A percentile compares a stretch with the other conserved stretches of the same genome.
phyloP scores from a whole-genome alignment of 2,797 vertebrate genomes.

The Hyperoplus immaculatus region DNA sequence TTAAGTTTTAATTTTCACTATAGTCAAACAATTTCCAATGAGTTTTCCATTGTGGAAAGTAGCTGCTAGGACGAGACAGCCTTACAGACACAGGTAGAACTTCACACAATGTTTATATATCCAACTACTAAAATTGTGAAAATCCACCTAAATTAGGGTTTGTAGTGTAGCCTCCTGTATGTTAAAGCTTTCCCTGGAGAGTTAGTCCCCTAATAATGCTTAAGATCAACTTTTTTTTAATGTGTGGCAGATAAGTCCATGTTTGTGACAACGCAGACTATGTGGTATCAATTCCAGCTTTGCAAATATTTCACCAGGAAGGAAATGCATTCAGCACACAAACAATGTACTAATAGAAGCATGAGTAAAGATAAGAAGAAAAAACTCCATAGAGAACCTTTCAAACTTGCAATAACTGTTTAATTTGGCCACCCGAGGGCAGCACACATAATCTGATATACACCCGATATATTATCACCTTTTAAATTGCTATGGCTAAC shows the following conservation, averaged over 20 bases:
- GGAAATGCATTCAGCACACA: conserved; percentile 9
- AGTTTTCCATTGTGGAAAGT: conserved; percentile 28
- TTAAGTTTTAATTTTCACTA: too few species aligned
- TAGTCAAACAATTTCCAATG: background rate
- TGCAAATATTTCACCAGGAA: conserved; percentile 5
- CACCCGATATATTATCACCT: background rate
- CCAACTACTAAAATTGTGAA: conserved; percentile 23
- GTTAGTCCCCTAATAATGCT: background rate
- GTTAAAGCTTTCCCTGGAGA: background rate
- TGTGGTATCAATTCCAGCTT: background rate
- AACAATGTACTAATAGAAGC: background rate
- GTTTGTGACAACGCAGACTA: too few species aligned
- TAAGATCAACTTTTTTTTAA: background rate
- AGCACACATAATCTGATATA: background rate
- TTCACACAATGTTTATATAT: conserved; percentile 55
- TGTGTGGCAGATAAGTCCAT: background rate
- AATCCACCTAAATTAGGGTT: conserved; percentile 30
- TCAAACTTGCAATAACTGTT: background rate
- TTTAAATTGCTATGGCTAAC: background rate
- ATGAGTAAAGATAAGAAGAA: background rate
- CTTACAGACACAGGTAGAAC: conserved; percentile 36
- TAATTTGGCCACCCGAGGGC: background rate
- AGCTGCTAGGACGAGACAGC: conserved; percentile 1
- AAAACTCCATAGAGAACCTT: background rate
- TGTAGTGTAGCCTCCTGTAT: background rate